Base-by-base conservation (phyloP, 2,113 vertebrate species). In the Channa argus region DNA sequence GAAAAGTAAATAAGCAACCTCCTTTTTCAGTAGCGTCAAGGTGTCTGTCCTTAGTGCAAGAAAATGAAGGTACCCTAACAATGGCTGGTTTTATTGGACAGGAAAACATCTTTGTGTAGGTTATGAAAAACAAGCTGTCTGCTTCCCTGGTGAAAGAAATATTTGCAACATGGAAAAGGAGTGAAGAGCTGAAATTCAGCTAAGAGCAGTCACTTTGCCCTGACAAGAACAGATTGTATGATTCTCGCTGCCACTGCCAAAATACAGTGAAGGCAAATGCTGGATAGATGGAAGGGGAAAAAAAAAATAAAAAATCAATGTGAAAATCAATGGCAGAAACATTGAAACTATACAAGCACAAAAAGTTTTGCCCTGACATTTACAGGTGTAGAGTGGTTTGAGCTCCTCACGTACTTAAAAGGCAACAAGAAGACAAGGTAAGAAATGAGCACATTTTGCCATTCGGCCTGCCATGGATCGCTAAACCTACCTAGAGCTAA, bases 301-400 rank as follows among this genome's bases (percentile, higher is more conserved):
- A 24, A 24, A 24, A 24, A 24, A 24, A 24, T 24, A 1, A 24
- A 24, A 24, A 24, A 24, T 24, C 45, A 51, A 49, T 12, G 50
- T 54, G 46, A 59, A 61, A 47, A 53, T 15, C 39, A 3, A 13
- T 8, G 10, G 33, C 10, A 24, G 56, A 8, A 14, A 10, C 37
- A 44, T 61, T 33, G 14, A n/a, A 62, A 52, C 51, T 39, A 2
- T 45, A 64, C 46, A 33, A 60, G 44, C 71, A 43, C 67, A 43
- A 75, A 74, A 63, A 64, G 75, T 65, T 47, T 3, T 13, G 45
- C 51, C 34, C 36, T 85, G 89, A 80, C 84, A 82, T 87, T 85
- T 82, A 77, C 65, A 83, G 58, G 54, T 63, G 71, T 61, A 7
- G 5, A 50, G 52, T 13, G 24, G 59, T 59, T 24, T 2, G 50